phyloP scores from a whole-genome alignment of 2,888 invertebrate species.

The Cerceris rybyensis region DNA sequence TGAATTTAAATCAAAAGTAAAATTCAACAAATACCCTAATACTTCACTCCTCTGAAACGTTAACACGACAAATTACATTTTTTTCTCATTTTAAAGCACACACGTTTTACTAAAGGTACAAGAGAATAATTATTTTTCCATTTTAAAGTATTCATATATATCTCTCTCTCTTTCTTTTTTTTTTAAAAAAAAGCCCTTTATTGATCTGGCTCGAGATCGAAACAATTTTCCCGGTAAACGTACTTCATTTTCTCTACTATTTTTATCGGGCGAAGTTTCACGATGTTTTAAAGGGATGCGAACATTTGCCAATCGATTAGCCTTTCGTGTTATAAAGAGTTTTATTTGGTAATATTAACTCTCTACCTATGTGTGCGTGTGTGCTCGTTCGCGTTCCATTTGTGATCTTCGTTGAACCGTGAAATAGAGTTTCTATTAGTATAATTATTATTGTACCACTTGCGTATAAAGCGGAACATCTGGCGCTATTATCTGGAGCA shows the following conservation, averaged over 20 bases:
- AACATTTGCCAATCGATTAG: neutral
- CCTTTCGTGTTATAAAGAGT: neutral
- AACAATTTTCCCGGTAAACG: too few relatives aligned
- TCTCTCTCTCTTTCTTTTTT: too few relatives aligned
- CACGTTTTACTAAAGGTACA: too few relatives aligned
- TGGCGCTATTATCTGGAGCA: neutral
- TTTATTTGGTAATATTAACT: neutral
- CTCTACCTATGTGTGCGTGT: neutral
- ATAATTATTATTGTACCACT: neutral
- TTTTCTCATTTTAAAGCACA: too few relatives aligned
- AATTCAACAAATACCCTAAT: too few relatives aligned
- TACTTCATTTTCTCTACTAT: neutral
- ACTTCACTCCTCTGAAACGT: too few relatives aligned
- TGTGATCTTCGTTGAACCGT: neutral
- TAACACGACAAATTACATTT: too few relatives aligned
- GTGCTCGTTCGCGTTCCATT: neutral
- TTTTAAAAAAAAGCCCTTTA: too few relatives aligned
- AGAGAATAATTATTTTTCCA: too few relatives aligned
- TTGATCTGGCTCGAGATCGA: too few relatives aligned
- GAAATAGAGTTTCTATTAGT: neutral
- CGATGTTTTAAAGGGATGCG: neutral
- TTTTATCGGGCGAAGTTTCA: neutral
- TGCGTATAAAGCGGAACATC: slow-evolving; percentile 1
- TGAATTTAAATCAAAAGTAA: too few relatives aligned
- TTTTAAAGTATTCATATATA: too few relatives aligned